Conservation (phyloP, 2,113 vertebrate species). For the Brachionichthys hirsutus region DNA sequence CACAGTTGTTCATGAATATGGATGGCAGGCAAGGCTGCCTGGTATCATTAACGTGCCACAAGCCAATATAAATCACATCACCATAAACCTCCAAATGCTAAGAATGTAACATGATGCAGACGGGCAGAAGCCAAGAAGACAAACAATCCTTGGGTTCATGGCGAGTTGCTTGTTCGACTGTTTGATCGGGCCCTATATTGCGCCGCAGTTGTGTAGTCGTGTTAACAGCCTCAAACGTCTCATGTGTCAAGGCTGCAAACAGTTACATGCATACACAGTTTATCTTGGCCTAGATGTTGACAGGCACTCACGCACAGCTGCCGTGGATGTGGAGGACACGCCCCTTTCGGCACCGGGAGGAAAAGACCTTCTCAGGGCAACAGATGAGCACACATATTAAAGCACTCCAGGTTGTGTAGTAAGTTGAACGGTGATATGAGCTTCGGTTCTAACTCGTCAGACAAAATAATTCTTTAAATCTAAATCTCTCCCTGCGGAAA, state of each 20-base stretch:
- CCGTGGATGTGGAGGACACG: constrained; percentile 17
- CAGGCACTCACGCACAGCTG: constrained; percentile 47
- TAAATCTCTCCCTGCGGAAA: constrained; percentile 8
- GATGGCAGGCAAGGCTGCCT: constrained; percentile 71
- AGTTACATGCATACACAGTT: constrained; percentile 33
- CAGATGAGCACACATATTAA: constrained; percentile 12
- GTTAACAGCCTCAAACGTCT: constrained; percentile 42
- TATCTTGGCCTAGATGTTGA: constrained; percentile 51
- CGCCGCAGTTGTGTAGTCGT: constrained; percentile 22
- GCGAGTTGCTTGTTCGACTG: constrained; percentile 16
- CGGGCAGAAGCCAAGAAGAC: constrained; percentile 50
- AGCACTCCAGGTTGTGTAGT: neutral
- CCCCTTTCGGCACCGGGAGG: constrained; percentile 5
- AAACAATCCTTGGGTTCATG: constrained; percentile 46
- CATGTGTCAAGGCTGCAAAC: constrained; percentile 34
- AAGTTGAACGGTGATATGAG: neutral
- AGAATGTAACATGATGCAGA: constrained; percentile 62
- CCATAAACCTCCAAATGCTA: constrained; percentile 76
- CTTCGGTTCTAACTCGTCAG: constrained; percentile 4
- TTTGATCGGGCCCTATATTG: constrained; percentile 41
- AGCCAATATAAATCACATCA: constrained; percentile 79
- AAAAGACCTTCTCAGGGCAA: constrained; percentile 22
- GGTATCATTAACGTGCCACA: constrained; percentile 79
- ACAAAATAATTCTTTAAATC: constrained; percentile 10
- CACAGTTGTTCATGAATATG: constrained; percentile 86